phyloP scores from a whole-genome alignment of 2,888 invertebrate genomes.

The Hypena proboscidalis region DNA sequence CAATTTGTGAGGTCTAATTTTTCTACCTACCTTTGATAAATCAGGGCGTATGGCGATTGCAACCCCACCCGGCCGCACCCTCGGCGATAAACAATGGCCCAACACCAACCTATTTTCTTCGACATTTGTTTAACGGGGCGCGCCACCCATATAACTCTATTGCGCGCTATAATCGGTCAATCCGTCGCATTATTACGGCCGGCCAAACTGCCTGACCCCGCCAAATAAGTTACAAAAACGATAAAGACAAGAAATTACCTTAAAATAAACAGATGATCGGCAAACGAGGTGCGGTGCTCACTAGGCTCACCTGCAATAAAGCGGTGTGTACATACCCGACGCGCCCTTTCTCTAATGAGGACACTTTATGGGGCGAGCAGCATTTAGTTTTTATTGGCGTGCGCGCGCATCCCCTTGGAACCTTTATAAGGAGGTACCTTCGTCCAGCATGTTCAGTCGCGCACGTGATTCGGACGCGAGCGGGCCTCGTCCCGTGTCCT shows the following conservation, averaged over 20 bases:
- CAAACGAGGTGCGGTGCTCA: constrained; percentile 71
- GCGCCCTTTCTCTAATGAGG: constrained; percentile 83
- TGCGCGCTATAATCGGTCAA: constrained; percentile 66
- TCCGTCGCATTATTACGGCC: constrained; percentile 61
- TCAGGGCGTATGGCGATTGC: constrained; percentile 61
- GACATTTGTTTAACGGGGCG: constrained; percentile 73
- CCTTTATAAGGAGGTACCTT: constrained; percentile 72
- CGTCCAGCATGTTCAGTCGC: constrained; percentile 59
- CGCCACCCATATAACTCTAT: constrained; percentile 68
- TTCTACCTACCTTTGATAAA: constrained; percentile 66
- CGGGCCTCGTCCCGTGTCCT: constrained; percentile 42
- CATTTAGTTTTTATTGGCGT: constrained; percentile 77
- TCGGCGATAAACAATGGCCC: constrained; percentile 62
- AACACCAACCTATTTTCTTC: constrained; percentile 63
- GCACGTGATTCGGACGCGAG: constrained; percentile 56
- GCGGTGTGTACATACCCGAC: constrained; percentile 68
- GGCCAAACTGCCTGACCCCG: constrained; percentile 53
- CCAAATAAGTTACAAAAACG: constrained; percentile 64
- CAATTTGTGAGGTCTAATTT: constrained; percentile 64
- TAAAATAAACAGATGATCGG: constrained; percentile 82
- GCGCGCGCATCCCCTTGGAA: constrained; percentile 77
- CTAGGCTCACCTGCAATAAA: constrained; percentile 76
- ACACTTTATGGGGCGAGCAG: constrained; percentile 76
- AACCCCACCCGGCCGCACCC: constrained; percentile 69
- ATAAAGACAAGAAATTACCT: constrained; percentile 77